Conservation (phyloP, 1,140 invertebrate species). For the Zaprionus lachaisei region DNA sequence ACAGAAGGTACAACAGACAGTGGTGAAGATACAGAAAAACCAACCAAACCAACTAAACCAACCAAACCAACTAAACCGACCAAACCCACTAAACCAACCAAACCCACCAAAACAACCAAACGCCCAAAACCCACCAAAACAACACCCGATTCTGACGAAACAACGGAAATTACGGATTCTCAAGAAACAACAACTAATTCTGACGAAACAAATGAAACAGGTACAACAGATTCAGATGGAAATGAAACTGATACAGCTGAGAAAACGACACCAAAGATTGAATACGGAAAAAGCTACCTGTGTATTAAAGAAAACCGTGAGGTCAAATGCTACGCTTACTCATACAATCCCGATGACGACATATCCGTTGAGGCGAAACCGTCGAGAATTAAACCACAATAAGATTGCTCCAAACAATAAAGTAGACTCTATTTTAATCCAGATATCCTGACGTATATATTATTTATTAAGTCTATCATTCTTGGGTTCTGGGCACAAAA, state of each 20-base stretch:
- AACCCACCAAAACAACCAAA: too few species aligned
- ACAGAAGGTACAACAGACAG: not conserved
- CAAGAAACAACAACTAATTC: too few species aligned
- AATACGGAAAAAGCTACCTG: constrained; percentile 2
- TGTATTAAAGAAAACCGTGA: constrained; percentile 20
- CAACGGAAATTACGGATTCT: too few species aligned
- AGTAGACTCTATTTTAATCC: not conserved
- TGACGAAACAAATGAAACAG: too few species aligned
- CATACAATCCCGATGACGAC: not conserved
- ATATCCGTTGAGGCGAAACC: constrained; percentile 14
- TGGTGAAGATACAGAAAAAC: not conserved
- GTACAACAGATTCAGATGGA: too few species aligned
- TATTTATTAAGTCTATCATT: not conserved
- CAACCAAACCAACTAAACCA: too few species aligned
- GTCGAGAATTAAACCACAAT: not conserved
- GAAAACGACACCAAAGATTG: not conserved
- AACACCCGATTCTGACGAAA: too few species aligned
- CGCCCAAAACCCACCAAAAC: too few species aligned
- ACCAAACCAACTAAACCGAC: too few species aligned
- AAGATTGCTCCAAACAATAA: not conserved
- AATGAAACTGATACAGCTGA: too few species aligned
- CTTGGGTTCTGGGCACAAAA: not conserved
- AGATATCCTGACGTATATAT: not conserved
- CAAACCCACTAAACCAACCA: too few species aligned
- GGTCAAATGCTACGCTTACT: constrained; percentile 33